These are phyloP conservation scores for Apodemus speciosus DNA, from an alignment of 2,113 vertebrate genomes.

Conservation along the genomic window DNA sequence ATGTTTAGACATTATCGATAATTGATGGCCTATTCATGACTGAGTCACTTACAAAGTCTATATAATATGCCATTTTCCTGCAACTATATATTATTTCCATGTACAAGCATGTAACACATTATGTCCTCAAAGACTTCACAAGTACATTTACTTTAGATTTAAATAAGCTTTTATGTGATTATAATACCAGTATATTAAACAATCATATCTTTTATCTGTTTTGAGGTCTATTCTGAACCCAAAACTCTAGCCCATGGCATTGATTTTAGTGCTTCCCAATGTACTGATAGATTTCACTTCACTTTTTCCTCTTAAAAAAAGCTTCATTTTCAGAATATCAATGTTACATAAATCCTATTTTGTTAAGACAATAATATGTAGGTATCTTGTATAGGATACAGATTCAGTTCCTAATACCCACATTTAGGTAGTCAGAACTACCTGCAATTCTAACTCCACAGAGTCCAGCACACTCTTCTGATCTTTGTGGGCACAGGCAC, in stretches of 20 bases:
- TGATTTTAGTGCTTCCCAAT: neutral
- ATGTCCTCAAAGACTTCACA: neutral
- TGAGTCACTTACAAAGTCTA: neutral
- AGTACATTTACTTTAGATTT: neutral
- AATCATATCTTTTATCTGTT: neutral
- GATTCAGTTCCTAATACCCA: neutral
- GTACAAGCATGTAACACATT: neutral
- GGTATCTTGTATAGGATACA: neutral
- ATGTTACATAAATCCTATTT: neutral
- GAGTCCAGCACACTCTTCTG: neutral
- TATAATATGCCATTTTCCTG: neutral
- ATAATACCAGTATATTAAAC: constrained; percentile 14
- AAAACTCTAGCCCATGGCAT: neutral
- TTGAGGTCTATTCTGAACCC: neutral
- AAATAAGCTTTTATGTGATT: neutral
- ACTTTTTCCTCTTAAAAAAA: neutral
- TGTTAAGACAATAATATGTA: neutral
- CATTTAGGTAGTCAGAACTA: no score
- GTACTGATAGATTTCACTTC: neutral
- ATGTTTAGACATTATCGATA: neutral
- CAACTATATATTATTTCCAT: neutral
- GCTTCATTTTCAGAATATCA: neutral
- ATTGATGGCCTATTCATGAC: neutral
- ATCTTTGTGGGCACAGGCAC: neutral
- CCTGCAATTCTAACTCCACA: neutral